Conservation (phyloP, 2,888 invertebrate genomes). For the Eulithis testata region DNA sequence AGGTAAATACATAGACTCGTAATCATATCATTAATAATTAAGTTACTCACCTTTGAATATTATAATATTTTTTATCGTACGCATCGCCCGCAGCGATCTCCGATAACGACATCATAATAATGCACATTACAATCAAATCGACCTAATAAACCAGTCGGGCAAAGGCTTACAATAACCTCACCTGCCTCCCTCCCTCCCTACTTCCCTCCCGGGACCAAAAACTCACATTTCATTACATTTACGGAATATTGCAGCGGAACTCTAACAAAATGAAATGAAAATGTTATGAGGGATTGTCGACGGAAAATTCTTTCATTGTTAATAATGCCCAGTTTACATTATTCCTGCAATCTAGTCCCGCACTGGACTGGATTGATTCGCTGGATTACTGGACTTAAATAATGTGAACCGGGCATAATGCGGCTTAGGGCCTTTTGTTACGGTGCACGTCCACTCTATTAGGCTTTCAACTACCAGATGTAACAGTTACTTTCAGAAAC, state of each 20-base stretch:
- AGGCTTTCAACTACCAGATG: too few species aligned
- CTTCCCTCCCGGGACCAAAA: neutral
- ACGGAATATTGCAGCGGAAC: constrained; percentile 1
- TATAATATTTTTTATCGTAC: neutral
- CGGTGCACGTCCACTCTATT: neutral
- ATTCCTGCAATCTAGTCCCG: too few species aligned
- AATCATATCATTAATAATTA: too few species aligned
- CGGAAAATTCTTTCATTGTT: constrained; percentile 6
- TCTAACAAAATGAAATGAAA: constrained; percentile 10
- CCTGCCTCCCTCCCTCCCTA: neutral
- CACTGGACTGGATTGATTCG: too few species aligned
- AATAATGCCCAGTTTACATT: neutral
- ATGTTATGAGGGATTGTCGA: constrained; percentile 10
- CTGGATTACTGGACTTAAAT: too few species aligned
- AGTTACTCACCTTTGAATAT: constrained; percentile 7
- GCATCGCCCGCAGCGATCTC: neutral
- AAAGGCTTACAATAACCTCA: neutral
- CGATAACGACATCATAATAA: neutral
- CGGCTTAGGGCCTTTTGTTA: neutral
- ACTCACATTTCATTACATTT: constrained; percentile 3
- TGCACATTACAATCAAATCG: constrained; percentile 1
- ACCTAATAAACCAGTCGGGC: neutral
- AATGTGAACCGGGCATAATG: neutral
- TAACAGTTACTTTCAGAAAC: neutral
- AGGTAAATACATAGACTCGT: too few species aligned